Conservation (phyloP, 2,113 vertebrate genomes). For the Corythaixoides concolor region DNA sequence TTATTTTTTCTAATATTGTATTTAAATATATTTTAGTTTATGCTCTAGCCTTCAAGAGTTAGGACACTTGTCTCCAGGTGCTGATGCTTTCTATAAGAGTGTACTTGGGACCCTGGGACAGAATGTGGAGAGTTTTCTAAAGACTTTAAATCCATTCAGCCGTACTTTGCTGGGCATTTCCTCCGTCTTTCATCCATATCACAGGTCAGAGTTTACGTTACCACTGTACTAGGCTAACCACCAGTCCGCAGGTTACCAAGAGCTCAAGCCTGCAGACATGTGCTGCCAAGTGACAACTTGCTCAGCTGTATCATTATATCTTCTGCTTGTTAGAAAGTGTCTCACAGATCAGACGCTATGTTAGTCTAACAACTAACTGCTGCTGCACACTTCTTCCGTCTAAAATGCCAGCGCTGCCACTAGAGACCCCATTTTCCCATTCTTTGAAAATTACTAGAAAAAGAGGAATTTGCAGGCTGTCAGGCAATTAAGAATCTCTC, state of each 20-base stretch:
- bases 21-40: neutral
- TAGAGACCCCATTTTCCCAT: neutral
- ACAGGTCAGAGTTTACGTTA: neutral
- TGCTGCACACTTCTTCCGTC: neutral
- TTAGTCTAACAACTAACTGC: neutral
- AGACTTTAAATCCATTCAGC: neutral
- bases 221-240: neutral
- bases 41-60: neutral
- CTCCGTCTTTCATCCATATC: neutral
- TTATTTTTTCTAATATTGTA: neutral
- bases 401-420: conserved; percentile 5
- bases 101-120: neutral
- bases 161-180: neutral
- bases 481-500: conserved; percentile 18
- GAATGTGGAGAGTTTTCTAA: neutral
- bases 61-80: neutral
- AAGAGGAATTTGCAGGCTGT: neutral
- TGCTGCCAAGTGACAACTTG: neutral
- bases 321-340: neutral
- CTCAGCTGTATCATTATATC: neutral
- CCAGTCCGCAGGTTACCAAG: fast-evolving
- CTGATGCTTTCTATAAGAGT: neutral
- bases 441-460: conserved; percentile 11
- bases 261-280: neutral
- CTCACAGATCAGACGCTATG: neutral